Conservation (phyloP, 1,140 invertebrate species). For the Hypothenemus hampei region DNA sequence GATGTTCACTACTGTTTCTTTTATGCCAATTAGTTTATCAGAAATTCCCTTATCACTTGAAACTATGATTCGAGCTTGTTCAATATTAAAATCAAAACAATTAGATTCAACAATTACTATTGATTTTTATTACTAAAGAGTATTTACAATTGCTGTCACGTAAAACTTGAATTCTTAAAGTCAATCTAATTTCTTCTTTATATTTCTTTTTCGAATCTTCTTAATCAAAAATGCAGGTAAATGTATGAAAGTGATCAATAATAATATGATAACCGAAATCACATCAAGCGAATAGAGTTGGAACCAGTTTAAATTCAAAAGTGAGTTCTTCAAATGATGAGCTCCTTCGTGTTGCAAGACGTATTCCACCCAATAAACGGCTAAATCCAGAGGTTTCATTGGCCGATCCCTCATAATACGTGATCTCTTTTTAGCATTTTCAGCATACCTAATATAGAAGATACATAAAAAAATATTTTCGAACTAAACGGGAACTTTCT, state of each 20-base stretch:
- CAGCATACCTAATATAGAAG: constrained; percentile 15
- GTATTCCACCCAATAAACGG: constrained; percentile 66
- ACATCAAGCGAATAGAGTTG: constrained; percentile 46
- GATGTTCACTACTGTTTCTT: no score
- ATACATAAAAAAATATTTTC: neutral
- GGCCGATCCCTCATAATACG: constrained; percentile 52
- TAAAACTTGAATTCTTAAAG: no score
- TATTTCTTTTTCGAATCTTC: no score
- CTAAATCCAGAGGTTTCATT: constrained; percentile 52
- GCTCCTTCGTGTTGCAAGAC: constrained; percentile 62
- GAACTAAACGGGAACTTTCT: neutral
- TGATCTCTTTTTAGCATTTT: constrained; percentile 49
- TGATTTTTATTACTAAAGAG: no score
- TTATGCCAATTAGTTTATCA: no score
- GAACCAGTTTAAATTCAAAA: constrained; percentile 53
- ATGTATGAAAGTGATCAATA: neutral
- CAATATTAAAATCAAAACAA: no score
- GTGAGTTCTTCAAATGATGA: constrained; percentile 55
- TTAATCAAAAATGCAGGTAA: no score
- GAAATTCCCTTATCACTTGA: no score
- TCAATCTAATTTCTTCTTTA: no score
- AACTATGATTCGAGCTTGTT: no score
- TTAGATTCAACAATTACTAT: no score
- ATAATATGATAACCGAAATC: constrained; percentile 4
- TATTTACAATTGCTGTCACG: no score